These are phyloP conservation scores for Peromyscus eremicus DNA, from an alignment of 2,797 vertebrate genomes.

Conservation along the genomic window DNA sequence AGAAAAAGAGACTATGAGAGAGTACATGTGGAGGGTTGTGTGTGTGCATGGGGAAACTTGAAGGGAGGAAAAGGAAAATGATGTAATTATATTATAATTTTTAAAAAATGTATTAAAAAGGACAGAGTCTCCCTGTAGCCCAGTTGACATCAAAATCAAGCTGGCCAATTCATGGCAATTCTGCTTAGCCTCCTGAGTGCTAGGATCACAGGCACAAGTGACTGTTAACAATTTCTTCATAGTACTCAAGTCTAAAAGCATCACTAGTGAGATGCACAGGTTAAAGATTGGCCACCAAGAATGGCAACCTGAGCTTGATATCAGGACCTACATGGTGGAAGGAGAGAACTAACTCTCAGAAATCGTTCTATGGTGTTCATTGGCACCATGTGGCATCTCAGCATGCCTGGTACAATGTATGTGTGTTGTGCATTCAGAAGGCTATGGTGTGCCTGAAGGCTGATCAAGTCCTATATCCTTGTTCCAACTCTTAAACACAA, in stretches of 20 bases:
- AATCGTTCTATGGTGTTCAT: background rate
- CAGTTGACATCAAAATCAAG: background rate
- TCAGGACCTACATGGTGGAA: background rate
- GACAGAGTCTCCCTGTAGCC: background rate
- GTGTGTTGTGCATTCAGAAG: background rate
- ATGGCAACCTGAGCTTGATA: background rate
- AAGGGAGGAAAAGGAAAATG: background rate
- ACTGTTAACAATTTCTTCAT: background rate
- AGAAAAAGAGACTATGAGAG: background rate
- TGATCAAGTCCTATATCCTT: background rate
- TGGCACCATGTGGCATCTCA: background rate
- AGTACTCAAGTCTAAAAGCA: background rate
- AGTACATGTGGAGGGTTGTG: background rate
- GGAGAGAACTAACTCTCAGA: background rate
- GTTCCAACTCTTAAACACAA: conserved; percentile 10
- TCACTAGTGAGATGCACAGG: background rate
- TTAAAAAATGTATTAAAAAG: background rate
- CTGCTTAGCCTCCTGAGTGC: background rate
- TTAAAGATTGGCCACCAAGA: background rate
- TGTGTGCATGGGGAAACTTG: background rate
- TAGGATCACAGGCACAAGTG: background rate
- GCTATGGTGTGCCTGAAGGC: background rate
- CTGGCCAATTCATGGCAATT: background rate
- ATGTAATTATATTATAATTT: background rate
- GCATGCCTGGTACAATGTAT: background rate